These are phyloP conservation scores for Tiliacea aurago DNA, from an alignment of 2,888 invertebrate genomes.

Conservation along the genomic window DNA sequence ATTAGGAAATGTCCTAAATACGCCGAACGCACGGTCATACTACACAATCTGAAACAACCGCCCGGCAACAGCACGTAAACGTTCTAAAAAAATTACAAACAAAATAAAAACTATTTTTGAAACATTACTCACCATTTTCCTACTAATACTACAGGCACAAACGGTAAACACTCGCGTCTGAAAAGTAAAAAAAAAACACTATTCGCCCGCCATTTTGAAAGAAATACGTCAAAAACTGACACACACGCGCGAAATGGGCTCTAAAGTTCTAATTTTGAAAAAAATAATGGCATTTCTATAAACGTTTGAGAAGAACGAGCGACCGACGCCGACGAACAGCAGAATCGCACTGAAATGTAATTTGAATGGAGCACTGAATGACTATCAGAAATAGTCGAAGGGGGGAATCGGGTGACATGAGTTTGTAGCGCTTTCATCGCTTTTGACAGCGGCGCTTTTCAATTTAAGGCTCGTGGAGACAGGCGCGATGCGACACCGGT, in stretches of 20 bases:
- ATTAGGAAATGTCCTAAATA: slow-evolving; percentile 54
- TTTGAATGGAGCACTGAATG: slow-evolving; percentile 84
- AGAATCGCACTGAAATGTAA: slow-evolving; percentile 72
- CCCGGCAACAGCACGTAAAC: slow-evolving; percentile 53
- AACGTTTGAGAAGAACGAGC: slow-evolving; percentile 23
- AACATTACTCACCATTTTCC: slow-evolving; percentile 63
- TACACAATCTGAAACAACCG: slow-evolving; percentile 35
- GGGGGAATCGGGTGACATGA: slow-evolving; percentile 73
- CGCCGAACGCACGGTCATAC: slow-evolving; percentile 28
- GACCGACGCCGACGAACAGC: slow-evolving; percentile 38
- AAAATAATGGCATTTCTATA: slow-evolving; percentile 37
- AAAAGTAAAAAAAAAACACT: slow-evolving; percentile 55
- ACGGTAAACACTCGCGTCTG: slow-evolving; percentile 39
- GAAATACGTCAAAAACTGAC: slow-evolving; percentile 54
- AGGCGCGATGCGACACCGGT: too few species aligned
- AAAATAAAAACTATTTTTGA: slow-evolving; percentile 66
- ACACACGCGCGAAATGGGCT: slow-evolving; percentile 57
- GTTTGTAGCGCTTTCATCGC: slow-evolving; percentile 71
- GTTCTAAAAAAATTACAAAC: slow-evolving; percentile 61
- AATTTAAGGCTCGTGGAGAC: slow-evolving; percentile 1
- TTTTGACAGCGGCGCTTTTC: slow-evolving; percentile 51
- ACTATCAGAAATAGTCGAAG: slow-evolving; percentile 86
- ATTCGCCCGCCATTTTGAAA: slow-evolving; percentile 63
- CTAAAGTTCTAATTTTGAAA: slow-evolving; percentile 57
- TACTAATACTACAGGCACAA: slow-evolving; percentile 57